Conservation (phyloP, 2,888 invertebrate genomes). For the Heliconius aoede region DNA sequence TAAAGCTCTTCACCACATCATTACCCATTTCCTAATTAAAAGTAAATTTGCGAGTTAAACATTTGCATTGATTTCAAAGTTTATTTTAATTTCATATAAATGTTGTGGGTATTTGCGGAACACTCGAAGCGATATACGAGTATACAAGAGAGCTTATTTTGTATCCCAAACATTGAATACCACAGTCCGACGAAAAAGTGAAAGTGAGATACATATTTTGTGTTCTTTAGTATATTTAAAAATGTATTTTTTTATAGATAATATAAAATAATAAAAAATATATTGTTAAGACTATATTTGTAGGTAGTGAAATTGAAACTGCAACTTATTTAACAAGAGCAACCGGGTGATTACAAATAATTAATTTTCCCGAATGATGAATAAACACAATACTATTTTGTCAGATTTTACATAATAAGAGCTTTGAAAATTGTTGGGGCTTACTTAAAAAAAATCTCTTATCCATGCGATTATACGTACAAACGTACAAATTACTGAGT, state of each 20-base stretch:
- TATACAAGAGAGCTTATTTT: constrained; percentile 10
- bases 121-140: constrained; percentile 8
- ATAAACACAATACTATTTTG: not conserved
- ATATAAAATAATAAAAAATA: too few relatives aligned
- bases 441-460: constrained; percentile 4
- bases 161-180: constrained; percentile 15
- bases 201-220: not conserved
- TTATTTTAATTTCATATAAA: constrained; percentile 20
- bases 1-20: not conserved
- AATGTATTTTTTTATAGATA: too few relatives aligned
- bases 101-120: constrained; percentile 14
- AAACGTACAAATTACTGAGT: constrained; percentile 35
- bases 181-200: constrained; percentile 12
- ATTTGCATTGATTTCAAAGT: constrained; percentile 21
- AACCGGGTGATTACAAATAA: too few relatives aligned
- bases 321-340: too few relatives aligned
- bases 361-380: not conserved
- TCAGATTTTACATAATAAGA: not conserved
- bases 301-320: too few relatives aligned
- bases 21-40: constrained; percentile 18
- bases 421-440: not conserved
- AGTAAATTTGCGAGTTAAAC: not conserved
- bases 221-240: not conserved
- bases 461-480: constrained; percentile 10
- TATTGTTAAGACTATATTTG: too few relatives aligned